Conservation (phyloP, 2,797 vertebrate species). For the Adelosebastes latens region DNA sequence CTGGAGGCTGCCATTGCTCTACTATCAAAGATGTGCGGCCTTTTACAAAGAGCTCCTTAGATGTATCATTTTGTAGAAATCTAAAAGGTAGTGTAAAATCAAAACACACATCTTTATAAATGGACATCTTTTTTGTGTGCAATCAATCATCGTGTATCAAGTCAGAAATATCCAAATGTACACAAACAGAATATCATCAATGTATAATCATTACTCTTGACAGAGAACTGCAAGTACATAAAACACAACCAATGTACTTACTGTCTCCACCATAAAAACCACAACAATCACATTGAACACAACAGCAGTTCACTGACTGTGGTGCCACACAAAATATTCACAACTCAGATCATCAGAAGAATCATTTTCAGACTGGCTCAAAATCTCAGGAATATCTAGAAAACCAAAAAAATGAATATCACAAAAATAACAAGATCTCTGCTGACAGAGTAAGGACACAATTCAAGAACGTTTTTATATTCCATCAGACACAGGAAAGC, state of each 20-base stretch:
- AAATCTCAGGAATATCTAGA: conserved; percentile 72
- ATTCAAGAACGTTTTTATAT: conserved; percentile 57
- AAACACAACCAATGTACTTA: conserved; percentile 89
- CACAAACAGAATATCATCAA: conserved; percentile 73
- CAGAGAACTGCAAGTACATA: conserved; percentile 87
- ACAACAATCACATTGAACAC: conserved; percentile 91
- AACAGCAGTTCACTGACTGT: conserved; percentile 88
- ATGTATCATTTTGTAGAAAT: conserved; percentile 46
- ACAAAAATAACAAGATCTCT: conserved; percentile 72
- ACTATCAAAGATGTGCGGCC: conserved; percentile 20
- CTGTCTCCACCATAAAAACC: conserved; percentile 89
- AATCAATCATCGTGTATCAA: conserved; percentile 63
- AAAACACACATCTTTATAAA: conserved; percentile 60
- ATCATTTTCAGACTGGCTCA: conserved; percentile 79
- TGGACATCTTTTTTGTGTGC: conserved; percentile 53
- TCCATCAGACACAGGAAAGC: conserved; percentile 69
- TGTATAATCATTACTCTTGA: conserved; percentile 69
- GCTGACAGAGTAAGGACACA: conserved; percentile 64
- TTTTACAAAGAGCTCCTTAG: conserved; percentile 23
- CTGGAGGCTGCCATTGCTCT: conserved; percentile 66
- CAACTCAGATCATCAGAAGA: conserved; percentile 67
- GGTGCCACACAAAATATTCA: conserved; percentile 80
- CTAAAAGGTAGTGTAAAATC: conserved; percentile 45
- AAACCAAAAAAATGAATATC: conserved; percentile 61
- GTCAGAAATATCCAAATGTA: conserved; percentile 76